Percentiles rank a stretch among this genome's conserved stretches.
Conservation (phyloP, 1,140 invertebrate genomes). For the Brachystomella parvula region DNA sequence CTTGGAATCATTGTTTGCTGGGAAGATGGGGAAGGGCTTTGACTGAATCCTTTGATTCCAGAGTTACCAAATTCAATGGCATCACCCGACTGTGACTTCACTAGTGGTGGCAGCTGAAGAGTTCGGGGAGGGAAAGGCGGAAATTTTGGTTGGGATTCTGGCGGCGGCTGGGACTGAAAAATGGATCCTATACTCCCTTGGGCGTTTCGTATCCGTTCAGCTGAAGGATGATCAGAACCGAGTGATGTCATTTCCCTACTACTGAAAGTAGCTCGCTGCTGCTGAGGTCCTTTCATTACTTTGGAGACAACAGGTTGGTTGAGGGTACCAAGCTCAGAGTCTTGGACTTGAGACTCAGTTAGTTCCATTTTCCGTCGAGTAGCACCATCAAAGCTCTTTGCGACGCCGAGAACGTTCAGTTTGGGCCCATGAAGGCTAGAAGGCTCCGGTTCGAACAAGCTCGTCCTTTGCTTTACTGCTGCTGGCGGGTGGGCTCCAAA, state of each 20-base stretch:
- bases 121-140: neutral
- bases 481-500: neutral
- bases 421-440: neutral
- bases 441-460: neutral
- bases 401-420: conserved; percentile 21
- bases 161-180: conserved; percentile 17
- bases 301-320: conserved; percentile 31
- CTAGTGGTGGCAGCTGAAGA: conserved; percentile 20
- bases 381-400: conserved; percentile 27
- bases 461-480: neutral
- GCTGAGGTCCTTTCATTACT: conserved; percentile 35
- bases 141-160: neutral
- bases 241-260: conserved; percentile 19
- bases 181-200: conserved; percentile 23
- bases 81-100: conserved; percentile 30
- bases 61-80: conserved; percentile 7
- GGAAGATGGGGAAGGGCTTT: neutral
- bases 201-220: conserved; percentile 20
- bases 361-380: conserved; percentile 18
- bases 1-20: conserved; percentile 22
- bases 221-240: neutral
- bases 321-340: neutral
- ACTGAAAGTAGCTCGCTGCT: conserved; percentile 32
- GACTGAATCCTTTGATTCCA: neutral
- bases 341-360: neutral